phyloP scores from a whole-genome alignment of 53 echinoderm and acorn worm genomes.

The Holothuria scabra region DNA sequence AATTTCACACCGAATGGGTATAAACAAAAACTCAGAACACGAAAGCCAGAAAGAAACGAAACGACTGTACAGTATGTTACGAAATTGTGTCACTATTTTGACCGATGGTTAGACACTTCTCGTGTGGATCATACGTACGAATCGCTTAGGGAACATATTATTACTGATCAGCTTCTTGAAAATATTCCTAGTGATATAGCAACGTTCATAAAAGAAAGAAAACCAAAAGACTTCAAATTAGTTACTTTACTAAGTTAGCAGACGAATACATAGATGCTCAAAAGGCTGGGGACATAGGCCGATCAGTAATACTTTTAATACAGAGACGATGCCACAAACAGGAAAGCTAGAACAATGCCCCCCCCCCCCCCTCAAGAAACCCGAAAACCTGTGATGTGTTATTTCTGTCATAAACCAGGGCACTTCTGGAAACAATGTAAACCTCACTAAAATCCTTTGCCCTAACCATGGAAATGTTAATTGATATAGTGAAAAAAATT shows the following conservation, averaged over 20 bases:
- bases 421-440: conserved; percentile 35
- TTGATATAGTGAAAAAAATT: conserved; percentile 23
- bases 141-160: not conserved
- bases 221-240: conserved; percentile 4
- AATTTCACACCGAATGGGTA: conserved; percentile 41
- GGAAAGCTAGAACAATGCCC: too few species aligned
- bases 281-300: too few species aligned
- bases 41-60: not conserved
- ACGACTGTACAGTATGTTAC: not conserved
- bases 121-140: not conserved
- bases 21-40: conserved; percentile 12
- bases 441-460: conserved; percentile 26
- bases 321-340: too few species aligned
- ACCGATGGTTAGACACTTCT: conserved; percentile 8
- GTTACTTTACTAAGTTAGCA: not conserved
- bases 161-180: conserved; percentile 33
- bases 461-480: conserved; percentile 30
- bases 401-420: conserved; percentile 21
- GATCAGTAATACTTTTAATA: too few species aligned
- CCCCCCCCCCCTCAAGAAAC: too few species aligned
- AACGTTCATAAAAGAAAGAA: conserved; percentile 45
- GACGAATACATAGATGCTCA: conserved; percentile 1
- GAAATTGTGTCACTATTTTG: not conserved
- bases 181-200: conserved; percentile 15
- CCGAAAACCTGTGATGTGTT: too few species aligned